Conservation (phyloP, 2,888 invertebrate genomes). For the Spilarctia lutea region DNA sequence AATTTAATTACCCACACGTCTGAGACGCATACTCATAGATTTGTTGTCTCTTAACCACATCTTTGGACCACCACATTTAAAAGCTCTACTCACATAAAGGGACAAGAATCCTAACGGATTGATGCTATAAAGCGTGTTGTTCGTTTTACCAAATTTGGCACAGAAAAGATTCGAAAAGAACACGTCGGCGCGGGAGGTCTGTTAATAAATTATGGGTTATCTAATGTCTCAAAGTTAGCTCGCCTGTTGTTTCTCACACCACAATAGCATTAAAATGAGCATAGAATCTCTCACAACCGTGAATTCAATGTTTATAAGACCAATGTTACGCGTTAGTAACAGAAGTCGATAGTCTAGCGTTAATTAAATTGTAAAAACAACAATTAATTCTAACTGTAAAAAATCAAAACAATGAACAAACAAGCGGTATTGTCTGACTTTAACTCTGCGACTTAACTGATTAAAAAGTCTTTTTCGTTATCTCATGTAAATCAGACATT, state of each 20-base stretch:
- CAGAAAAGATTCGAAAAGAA: conserved; percentile 12
- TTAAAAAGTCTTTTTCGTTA: neutral
- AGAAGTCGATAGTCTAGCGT: neutral
- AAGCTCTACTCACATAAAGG: conserved; percentile 15
- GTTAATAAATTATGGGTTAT: conserved; percentile 38
- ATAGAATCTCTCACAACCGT: conserved; percentile 26
- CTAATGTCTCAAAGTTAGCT: conserved; percentile 32
- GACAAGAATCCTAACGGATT: conserved; percentile 3
- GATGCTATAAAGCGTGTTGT: conserved; percentile 13
- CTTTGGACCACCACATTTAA: neutral
- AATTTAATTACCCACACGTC: neutral
- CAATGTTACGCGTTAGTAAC: neutral
- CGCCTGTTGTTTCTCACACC: conserved; percentile 19
- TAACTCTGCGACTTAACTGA: neutral
- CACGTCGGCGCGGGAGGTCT: conserved; percentile 9
- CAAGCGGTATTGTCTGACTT: neutral
- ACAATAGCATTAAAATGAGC: conserved; percentile 32
- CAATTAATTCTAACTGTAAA: neutral
- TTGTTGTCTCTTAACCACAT: neutral
- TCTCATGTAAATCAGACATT: neutral
- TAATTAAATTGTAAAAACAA: neutral
- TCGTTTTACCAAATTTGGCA: conserved; percentile 18
- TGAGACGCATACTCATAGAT: neutral
- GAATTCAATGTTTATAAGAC: conserved; percentile 19
- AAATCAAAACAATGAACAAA: neutral